Evolutionary conservation across 1,140 invertebrate genomes (phyloP).

Genomic region (Anoplophora glabripennis): DNA sequence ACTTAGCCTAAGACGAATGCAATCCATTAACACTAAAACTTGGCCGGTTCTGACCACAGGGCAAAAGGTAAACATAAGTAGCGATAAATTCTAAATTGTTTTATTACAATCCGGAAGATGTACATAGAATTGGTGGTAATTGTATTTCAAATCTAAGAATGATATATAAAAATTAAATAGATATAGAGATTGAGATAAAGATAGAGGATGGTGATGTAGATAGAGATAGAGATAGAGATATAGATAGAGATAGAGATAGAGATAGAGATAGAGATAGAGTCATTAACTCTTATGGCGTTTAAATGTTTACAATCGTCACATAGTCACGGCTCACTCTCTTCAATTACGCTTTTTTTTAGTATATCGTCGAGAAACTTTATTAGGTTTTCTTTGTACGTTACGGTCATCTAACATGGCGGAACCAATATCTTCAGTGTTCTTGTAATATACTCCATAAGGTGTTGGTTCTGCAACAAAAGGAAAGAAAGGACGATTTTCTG

Average conservation of each 20-base stretch:
- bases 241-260: too few species aligned
- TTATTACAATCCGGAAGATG: slow-evolving; percentile 33
- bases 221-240: too few species aligned
- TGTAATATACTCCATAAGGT: slow-evolving; percentile 23
- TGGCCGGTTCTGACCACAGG: slow-evolving; percentile 36
- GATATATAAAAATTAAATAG: too few species aligned
- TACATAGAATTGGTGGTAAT: slow-evolving; percentile 44
- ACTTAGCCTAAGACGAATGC: too few species aligned
- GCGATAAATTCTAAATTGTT: neutral
- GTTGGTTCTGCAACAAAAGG: slow-evolving; percentile 9
- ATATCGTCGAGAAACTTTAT: slow-evolving; percentile 32
- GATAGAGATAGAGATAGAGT: slow-evolving; percentile 53
- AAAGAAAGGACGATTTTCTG: slow-evolving; percentile 11
- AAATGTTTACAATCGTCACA: slow-evolving; percentile 52
- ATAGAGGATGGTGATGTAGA: too few species aligned
- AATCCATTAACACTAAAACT: slow-evolving; percentile 43
- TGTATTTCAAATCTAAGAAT: slow-evolving; percentile 47
- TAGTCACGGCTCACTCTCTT: slow-evolving; percentile 47
- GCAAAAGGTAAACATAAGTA: slow-evolving; percentile 42
- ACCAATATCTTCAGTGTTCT: slow-evolving; percentile 16
- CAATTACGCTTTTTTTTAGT: slow-evolving; percentile 44
- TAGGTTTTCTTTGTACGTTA: slow-evolving; percentile 19
- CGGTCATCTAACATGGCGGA: slow-evolving; percentile 27
- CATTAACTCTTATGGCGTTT: slow-evolving; percentile 43
- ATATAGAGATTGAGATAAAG: too few species aligned